Base-by-base conservation (phyloP, 2,888 invertebrate species). In the Sinotaia quadrata region DNA sequence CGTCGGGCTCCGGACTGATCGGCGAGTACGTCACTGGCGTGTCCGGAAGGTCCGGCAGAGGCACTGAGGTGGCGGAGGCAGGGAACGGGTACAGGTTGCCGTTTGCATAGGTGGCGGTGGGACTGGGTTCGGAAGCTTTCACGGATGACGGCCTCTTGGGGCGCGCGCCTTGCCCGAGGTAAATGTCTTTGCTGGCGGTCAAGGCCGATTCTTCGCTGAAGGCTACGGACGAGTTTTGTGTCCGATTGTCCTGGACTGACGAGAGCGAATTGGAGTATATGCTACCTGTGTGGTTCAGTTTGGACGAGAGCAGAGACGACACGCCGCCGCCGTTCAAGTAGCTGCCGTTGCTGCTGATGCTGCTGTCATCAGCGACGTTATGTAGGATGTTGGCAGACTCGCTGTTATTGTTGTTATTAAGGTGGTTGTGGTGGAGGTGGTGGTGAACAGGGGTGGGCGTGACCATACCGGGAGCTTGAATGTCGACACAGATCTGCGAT, bases 131-230 rank as follows among this genome's bases (percentile, higher is more conserved):
- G 8, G 4, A 47, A 12, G 54, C 52, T 33, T 33, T 65, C 44
- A 65, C 65, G 12, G 65, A 54, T 15, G 65, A 65, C 10, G 65
- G 65, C 24, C 57, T 68, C 61, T 66, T 61, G 21, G 75, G 75
- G 15, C 75, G 63, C 10, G 75, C 75, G 18, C 75, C 75, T 47
- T 76, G 74, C 36, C 65, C 60, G 44, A 58, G 59, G 52, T 57
- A 65, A 29, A 44, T 65, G 49, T 67, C 67, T n/a, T 69, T 72
- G 24, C 34, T 59, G 56, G 54, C 24, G 4, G 62, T 59, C 49
- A 29, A n/a, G 10, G 41, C n/a, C 21, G 33, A 31, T 21, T 69
- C 67, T 18, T 31, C 59, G 69, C 33, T 68, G 67, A 70, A 68
- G 27, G 60, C 59, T 15, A 68, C 18, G 8, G 73, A 68, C 33